Conservation (phyloP, 2,113 vertebrate genomes). For the Pangasianodon gigas region DNA sequence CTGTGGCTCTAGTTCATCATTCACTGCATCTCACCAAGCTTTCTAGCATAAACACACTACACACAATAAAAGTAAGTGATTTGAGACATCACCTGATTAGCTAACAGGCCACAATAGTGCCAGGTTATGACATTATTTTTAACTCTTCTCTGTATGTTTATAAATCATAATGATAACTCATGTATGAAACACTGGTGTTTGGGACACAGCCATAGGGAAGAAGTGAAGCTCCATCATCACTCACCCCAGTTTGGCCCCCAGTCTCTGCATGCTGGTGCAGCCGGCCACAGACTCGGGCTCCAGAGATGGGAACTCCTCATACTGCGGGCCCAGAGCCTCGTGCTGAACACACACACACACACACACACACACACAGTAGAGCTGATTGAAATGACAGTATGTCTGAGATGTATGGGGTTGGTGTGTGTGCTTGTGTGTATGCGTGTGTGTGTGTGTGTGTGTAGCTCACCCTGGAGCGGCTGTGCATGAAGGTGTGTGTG, state of each 20-base stretch:
- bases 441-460: neutral
- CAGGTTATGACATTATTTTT: neutral
- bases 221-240: constrained; percentile 50
- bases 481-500: constrained; percentile 82
- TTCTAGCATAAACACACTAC: no score
- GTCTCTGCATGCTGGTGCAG: constrained; percentile 87
- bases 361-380: constrained; percentile 23
- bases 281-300: constrained; percentile 85
- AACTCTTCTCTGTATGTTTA: neutral
- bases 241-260: constrained; percentile 94
- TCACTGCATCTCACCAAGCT: no score
- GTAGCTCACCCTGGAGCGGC: constrained; percentile 79
- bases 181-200: neutral
- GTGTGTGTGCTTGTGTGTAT: neutral
- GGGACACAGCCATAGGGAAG: neutral
- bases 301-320: constrained; percentile 89
- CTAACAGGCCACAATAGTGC: neutral
- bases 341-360: constrained; percentile 69
- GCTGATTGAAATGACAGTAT: neutral
- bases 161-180: neutral
- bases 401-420: neutral
- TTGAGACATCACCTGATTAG: neutral
- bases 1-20: no score
- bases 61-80: neutral
- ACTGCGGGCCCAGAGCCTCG: constrained; percentile 80